phyloP scores from a whole-genome alignment of 2,888 invertebrate species.

The Eretmocerus hayati region DNA sequence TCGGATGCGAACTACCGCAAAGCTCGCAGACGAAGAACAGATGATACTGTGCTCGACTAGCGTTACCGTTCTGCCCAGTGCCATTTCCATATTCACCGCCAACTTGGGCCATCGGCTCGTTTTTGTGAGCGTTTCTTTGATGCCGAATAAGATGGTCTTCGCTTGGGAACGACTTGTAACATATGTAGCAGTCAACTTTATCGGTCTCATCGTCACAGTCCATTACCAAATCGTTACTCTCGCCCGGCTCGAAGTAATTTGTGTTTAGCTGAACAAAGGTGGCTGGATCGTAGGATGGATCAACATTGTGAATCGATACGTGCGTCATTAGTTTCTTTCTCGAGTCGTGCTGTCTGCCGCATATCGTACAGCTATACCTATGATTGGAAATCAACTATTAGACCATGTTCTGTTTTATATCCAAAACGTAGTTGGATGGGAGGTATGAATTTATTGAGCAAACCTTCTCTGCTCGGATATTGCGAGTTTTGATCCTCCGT shows the following conservation, averaged over 20 bases:
- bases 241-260: slow-evolving; percentile 38
- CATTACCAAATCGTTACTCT: slow-evolving; percentile 32
- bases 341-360: slow-evolving; percentile 53
- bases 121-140: slow-evolving; percentile 45
- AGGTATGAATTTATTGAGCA: no score
- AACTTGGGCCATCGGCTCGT: slow-evolving; percentile 30
- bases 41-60: slow-evolving; percentile 43
- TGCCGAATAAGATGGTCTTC: slow-evolving; percentile 48
- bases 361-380: slow-evolving; percentile 49
- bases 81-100: slow-evolving; percentile 25
- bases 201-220: slow-evolving; percentile 41
- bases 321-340: slow-evolving; percentile 51
- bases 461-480: slow-evolving; percentile 45
- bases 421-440: no score
- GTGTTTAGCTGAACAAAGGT: slow-evolving; percentile 48
- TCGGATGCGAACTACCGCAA: slow-evolving; percentile 47
- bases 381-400: no score
- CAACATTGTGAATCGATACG: slow-evolving; percentile 51
- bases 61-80: slow-evolving; percentile 32
- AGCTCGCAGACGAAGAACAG: slow-evolving; percentile 48
- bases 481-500: slow-evolving; percentile 42
- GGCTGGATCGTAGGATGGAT: slow-evolving; percentile 48
- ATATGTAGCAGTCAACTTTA: slow-evolving; percentile 45
- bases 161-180: slow-evolving; percentile 47
- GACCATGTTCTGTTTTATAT: no score